phyloP scores from a whole-genome alignment of 2,888 invertebrate species.

The Ophion obscuratus region DNA sequence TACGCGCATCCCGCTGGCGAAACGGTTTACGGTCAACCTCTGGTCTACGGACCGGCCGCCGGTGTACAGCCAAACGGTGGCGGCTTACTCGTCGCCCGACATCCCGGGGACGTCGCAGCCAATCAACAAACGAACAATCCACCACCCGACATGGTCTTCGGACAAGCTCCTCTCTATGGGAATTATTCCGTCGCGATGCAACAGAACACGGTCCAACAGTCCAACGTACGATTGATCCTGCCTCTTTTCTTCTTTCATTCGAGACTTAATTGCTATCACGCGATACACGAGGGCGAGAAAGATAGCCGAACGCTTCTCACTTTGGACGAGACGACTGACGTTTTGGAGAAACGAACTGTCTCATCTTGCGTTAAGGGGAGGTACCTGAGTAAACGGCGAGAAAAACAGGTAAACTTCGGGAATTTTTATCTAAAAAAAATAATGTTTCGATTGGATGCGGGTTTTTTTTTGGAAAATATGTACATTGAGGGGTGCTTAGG shows the following conservation, averaged over 20 bases:
- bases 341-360: background rate
- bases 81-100: constrained; percentile 59
- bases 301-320: background rate
- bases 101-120: constrained; percentile 52
- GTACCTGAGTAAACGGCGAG: too few relatives aligned
- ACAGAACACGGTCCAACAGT: constrained; percentile 76
- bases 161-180: constrained; percentile 79
- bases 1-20: constrained; percentile 59
- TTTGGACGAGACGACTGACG: background rate
- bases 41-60: constrained; percentile 57
- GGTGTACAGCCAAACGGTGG: constrained; percentile 53
- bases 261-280: background rate
- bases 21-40: constrained; percentile 63
- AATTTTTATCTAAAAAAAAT: too few relatives aligned
- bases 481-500: too few relatives aligned
- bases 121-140: constrained; percentile 59
- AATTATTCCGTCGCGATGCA: constrained; percentile 79
- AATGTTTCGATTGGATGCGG: too few relatives aligned
- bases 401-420: too few relatives aligned
- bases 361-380: background rate
- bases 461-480: too few relatives aligned
- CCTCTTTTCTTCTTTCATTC: background rate
- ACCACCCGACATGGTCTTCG: constrained; percentile 76
- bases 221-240: constrained; percentile 69
- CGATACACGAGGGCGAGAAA: background rate